phyloP scores from a whole-genome alignment of 2,797 vertebrate species.

The Cuculus canorus region DNA sequence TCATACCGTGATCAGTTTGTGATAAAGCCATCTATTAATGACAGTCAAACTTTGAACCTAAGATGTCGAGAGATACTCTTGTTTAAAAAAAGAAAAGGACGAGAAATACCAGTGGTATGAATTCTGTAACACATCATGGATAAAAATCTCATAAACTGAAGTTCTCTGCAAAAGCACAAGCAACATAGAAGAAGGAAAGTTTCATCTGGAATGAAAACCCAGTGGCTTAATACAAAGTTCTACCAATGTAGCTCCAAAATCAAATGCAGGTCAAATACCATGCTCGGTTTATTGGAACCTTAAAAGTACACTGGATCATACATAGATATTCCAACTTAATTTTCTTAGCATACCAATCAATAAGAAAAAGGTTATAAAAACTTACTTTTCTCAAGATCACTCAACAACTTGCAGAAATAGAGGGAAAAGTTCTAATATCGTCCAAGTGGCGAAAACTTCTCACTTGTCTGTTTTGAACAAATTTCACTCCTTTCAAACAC shows the following conservation, averaged over 20 bases:
- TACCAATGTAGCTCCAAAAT: background rate
- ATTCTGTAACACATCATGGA: background rate
- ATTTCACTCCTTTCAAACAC: background rate
- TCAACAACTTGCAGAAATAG: background rate
- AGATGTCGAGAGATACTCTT: background rate
- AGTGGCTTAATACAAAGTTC: background rate
- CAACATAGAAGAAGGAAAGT: background rate
- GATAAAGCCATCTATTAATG: background rate
- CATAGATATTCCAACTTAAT: background rate
- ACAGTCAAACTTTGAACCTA: background rate
- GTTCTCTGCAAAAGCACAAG: background rate
- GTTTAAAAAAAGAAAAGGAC: background rate
- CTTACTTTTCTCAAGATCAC: background rate
- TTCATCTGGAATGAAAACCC: background rate
- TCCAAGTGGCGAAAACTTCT: background rate
- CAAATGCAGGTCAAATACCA: background rate
- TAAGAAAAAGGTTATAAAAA: background rate
- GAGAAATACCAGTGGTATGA: background rate
- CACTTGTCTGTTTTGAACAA: background rate
- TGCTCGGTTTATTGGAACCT: background rate
- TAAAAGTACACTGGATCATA: background rate
- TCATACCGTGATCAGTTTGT: background rate
- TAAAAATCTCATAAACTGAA: background rate
- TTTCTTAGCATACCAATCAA: background rate
- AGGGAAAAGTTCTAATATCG: background rate